Conservation (phyloP, 2,797 vertebrate species). For the Coreius guichenoti region DNA sequence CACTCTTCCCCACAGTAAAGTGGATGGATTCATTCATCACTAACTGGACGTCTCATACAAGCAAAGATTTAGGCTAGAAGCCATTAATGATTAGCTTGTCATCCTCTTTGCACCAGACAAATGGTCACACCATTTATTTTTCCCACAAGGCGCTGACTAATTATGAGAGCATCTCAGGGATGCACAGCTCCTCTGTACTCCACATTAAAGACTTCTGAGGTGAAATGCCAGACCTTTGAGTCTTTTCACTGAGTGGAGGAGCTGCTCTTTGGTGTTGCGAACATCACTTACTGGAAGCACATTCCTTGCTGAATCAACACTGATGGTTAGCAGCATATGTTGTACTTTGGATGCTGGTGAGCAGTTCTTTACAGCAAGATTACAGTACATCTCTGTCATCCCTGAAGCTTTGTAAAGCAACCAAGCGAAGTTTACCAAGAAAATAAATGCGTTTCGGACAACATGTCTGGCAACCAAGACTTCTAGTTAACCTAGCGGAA, state of each 20-base stretch:
- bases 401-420: constrained; percentile 1
- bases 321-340: neutral
- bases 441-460: neutral
- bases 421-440: neutral
- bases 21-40: constrained; percentile 14
- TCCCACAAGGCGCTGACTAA: constrained; percentile 33
- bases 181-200: constrained; percentile 24
- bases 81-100: constrained; percentile 40
- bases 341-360: neutral
- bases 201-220: constrained; percentile 38
- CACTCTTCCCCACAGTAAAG: neutral
- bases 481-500: constrained; percentile 34
- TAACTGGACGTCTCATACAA: constrained; percentile 10
- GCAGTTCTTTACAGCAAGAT: neutral
- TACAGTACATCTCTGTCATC: neutral
- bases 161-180: constrained; percentile 45
- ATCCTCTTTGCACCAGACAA: constrained; percentile 42
- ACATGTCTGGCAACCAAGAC: constrained; percentile 24
- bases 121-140: constrained; percentile 42
- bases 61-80: neutral
- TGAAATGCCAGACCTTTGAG: constrained; percentile 1
- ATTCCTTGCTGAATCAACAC: constrained; percentile 3
- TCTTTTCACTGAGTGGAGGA: constrained; percentile 34
- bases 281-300: constrained; percentile 35
- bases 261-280: constrained; percentile 28